Conservation (phyloP, 2,888 invertebrate genomes). For the Cheilosia vulpina region DNA sequence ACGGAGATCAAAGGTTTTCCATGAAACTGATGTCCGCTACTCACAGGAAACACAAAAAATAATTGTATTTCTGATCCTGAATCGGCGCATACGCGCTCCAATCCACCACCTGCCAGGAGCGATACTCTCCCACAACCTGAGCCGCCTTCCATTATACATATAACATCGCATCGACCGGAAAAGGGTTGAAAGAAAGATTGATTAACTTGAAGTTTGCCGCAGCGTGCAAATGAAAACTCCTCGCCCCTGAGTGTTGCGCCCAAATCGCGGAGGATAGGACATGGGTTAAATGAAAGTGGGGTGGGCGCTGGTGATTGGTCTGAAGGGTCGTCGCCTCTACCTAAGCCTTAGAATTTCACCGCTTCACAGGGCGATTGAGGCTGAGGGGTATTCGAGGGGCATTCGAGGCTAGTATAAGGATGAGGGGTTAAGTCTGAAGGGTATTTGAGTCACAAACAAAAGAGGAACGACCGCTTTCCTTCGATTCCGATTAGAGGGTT, state of each 20-base stretch:
- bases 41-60: slow-evolving; percentile 50
- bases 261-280: slow-evolving; percentile 32
- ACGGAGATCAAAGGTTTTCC: slow-evolving; percentile 69
- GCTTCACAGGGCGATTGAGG: neutral
- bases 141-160: neutral
- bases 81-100: slow-evolving; percentile 67
- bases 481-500: slow-evolving; percentile 68
- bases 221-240: slow-evolving; percentile 71
- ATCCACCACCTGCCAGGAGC: slow-evolving; percentile 57
- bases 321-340: slow-evolving; percentile 55
- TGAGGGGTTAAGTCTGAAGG: neutral
- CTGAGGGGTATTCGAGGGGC: neutral
- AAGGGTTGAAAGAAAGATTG: slow-evolving; percentile 75
- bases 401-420: too few relatives aligned
- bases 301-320: slow-evolving; percentile 63
- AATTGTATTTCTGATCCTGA: slow-evolving; percentile 49
- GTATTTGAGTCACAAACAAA: slow-evolving; percentile 11
- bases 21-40: slow-evolving; percentile 70
- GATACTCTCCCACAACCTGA: slow-evolving; percentile 1
- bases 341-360: slow-evolving; percentile 40
- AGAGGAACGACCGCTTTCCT: slow-evolving; percentile 58
- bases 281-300: slow-evolving; percentile 23
- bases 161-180: slow-evolving; percentile 44
- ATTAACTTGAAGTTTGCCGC: slow-evolving; percentile 74
- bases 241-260: slow-evolving; percentile 27